Conservation (phyloP, 2,797 vertebrate species). For the Sphenodon punctatus region DNA sequence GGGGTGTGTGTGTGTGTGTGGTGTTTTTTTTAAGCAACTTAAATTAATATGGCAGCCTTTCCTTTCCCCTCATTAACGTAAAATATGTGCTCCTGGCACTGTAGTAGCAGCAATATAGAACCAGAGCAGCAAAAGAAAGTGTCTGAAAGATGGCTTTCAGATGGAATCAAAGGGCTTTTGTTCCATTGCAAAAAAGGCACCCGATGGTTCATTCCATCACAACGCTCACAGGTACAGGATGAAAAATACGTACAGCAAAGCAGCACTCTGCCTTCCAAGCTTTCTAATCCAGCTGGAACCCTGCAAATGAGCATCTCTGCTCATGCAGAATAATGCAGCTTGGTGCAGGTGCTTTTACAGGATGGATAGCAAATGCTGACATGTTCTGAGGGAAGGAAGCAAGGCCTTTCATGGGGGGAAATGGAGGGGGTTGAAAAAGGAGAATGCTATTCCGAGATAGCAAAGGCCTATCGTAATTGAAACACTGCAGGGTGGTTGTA, state of each 20-base stretch:
- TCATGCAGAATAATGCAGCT: background rate
- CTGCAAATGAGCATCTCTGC: background rate
- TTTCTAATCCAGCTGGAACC: background rate
- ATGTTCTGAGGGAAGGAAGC: too few relatives aligned
- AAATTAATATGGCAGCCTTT: background rate
- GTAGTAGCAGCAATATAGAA: background rate
- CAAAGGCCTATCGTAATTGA: too few relatives aligned
- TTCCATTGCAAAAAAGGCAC: background rate
- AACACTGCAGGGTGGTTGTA: too few relatives aligned
- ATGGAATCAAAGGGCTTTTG: background rate
- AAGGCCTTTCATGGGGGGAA: too few relatives aligned
- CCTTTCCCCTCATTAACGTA: background rate
- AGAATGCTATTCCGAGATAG: too few relatives aligned
- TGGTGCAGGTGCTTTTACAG: too few relatives aligned
- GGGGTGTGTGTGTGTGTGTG: too few relatives aligned
- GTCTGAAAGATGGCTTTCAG: background rate
- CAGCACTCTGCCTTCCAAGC: background rate
- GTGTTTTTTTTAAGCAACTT: background rate
- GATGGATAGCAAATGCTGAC: too few relatives aligned
- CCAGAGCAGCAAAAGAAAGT: background rate
- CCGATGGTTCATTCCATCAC: accelerated
- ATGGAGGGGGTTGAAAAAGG: too few relatives aligned
- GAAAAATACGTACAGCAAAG: background rate
- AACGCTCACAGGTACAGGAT: background rate
- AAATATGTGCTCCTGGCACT: accelerated